Base-by-base conservation (phyloP, 2,113 vertebrate species). In the Narcine bancroftii region DNA sequence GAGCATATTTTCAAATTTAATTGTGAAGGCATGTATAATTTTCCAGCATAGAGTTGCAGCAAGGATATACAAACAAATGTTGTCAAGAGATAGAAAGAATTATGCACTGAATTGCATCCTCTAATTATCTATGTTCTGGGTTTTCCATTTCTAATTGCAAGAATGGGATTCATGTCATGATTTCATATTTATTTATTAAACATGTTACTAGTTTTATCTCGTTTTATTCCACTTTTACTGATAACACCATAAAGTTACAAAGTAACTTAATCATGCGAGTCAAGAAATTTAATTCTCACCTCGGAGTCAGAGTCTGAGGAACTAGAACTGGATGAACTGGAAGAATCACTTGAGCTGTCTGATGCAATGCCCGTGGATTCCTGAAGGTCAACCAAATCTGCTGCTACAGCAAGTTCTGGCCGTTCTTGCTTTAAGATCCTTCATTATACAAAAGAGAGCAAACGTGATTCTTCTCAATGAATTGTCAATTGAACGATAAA, bases 281-380 rank as follows among this genome's bases (percentile, higher is more conserved):
- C 53, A 66, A n/a, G 47, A 66, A 79, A 79, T 17, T 36, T 24
- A 65, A 21, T 89, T 93, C 94, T 93, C 95, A 99, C 99, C 94
- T 99, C 98, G 0, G 99, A 99, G 94, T 97, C 97, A 0, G 98
- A 98, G 94, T 99, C 97, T 0, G 98, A 99, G 0, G 98, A 99
- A 94, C 97, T 98, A 93, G 99, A 99, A 72, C 98, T 99, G 0
- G 98, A 99, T 0, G 98, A 99, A 0, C 98, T 99, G 0, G 99
- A 99, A 0, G 99, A 99, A 95, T 99, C 99, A 0, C 98, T 99
- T 81, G 99, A 99, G 93, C 97, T 99, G 95, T 99, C 99, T 0
- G 98, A 99, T 6, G 99, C 99, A 29, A 99, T 99, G 66, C 99
- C 99, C 0, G 99, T 99, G 0, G 98, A 98, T 93, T 99, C 98